Evolutionary conservation across 2,113 vertebrate genomes (phyloP).

Genomic region (Microcebus tavaratra): DNA sequence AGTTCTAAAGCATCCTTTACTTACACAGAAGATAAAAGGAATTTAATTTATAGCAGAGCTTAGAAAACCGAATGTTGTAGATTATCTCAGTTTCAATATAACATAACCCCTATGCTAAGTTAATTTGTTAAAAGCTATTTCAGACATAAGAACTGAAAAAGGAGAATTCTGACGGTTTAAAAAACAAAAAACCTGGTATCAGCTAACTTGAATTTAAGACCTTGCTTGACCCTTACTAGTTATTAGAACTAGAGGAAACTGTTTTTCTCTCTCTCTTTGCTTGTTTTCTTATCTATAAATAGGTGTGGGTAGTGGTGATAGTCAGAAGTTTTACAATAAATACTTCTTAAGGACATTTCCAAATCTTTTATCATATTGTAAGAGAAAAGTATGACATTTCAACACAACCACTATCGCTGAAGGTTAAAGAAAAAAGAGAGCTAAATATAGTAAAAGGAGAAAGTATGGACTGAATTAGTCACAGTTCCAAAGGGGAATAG

Average conservation of each 20-base stretch:
- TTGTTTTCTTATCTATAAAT: conserved; percentile 12
- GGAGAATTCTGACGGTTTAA: neutral
- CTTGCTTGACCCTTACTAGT: neutral
- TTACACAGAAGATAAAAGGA: neutral
- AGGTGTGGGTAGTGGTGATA: rapidly evolving
- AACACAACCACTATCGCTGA: neutral
- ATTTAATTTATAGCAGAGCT: conserved; percentile 45
- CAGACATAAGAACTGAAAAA: neutral
- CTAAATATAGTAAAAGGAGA: conserved; percentile 10
- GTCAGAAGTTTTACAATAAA: neutral
- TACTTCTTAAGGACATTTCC: neutral
- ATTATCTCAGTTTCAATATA: conserved; percentile 35
- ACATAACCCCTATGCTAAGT: neutral
- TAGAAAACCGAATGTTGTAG: conserved; percentile 50
- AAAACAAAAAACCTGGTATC: neutral
- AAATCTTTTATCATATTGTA: neutral
- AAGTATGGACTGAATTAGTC: neutral
- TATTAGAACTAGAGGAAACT: neutral
- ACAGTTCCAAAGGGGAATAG: neutral
- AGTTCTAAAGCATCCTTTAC: neutral
- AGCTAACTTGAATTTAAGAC: neutral
- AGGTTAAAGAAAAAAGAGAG: neutral
- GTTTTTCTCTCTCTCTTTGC: neutral
- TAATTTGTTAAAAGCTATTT: conserved; percentile 28
- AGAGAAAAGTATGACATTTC: neutral